A percentile compares a stretch with the other conserved stretches of the same genome.
Conservation (phyloP, 2,797 vertebrate species). For the Oreonectes daqikongensis region DNA sequence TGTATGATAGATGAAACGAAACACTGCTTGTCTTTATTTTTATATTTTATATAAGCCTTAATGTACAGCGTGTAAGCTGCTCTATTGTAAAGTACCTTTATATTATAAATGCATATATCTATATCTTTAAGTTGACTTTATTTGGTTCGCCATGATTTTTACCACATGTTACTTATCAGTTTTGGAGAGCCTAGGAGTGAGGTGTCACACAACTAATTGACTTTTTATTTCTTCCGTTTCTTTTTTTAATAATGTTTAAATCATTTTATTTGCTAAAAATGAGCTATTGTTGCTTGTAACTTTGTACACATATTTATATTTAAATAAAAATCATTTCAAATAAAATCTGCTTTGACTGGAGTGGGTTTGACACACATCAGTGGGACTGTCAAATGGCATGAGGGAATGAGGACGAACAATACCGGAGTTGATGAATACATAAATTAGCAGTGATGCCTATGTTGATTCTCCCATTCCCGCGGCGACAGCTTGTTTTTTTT, state of each 20-base stretch:
- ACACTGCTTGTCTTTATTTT: conserved; percentile 86
- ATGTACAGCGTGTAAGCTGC: conserved; percentile 85
- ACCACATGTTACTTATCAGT: conserved; percentile 71
- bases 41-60: conserved; percentile 89
- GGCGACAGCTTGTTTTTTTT: conserved; percentile 63
- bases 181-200: conserved; percentile 66
- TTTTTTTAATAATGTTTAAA: conserved; percentile 78
- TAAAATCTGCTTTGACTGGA: conserved; percentile 66
- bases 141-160: conserved; percentile 67
- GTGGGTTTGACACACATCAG: conserved; percentile 56
- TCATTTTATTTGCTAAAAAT: conserved; percentile 80
- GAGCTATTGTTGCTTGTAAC: conserved; percentile 84
- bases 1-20: conserved; percentile 60
- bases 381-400: conserved; percentile 39
- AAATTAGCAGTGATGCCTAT: conserved; percentile 76
- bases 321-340: conserved; percentile 86
- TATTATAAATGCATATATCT: conserved; percentile 76
- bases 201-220: conserved; percentile 74
- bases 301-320: conserved; percentile 92
- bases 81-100: conserved; percentile 85
- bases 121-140: conserved; percentile 70
- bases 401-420: conserved; percentile 67
- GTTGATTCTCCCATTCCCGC: conserved; percentile 74
- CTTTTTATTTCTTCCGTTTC: conserved; percentile 62
- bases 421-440: conserved; percentile 77